Conservation (phyloP, 2,113 vertebrate genomes). For the human (Homo sapiens) region DNA sequence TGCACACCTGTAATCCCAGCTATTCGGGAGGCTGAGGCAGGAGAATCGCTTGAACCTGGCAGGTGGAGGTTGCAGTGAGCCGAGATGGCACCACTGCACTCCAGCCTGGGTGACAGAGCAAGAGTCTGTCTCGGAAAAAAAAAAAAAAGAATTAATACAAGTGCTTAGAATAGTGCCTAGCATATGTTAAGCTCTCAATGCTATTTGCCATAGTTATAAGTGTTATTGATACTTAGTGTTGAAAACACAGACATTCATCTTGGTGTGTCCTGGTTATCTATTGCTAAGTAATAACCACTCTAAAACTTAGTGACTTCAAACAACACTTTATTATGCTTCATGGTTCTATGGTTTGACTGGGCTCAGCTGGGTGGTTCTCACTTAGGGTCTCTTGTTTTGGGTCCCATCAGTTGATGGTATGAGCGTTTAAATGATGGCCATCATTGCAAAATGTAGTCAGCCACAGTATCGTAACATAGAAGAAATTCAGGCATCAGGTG, state of each 20-base stretch:
- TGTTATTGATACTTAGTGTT: neutral
- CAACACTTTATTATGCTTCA: neutral
- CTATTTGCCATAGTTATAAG: neutral
- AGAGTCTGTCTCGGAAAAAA: too few relatives aligned
- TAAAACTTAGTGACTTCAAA: neutral
- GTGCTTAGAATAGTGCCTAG: neutral
- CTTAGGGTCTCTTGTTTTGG: neutral
- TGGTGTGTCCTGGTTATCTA: neutral
- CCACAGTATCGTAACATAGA: neutral
- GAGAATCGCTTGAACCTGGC: too few relatives aligned
- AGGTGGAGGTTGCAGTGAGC: too few relatives aligned
- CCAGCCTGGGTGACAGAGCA: too few relatives aligned
- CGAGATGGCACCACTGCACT: too few relatives aligned
- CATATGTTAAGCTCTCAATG: neutral
- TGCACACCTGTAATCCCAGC: too few relatives aligned
- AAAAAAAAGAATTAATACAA: neutral
- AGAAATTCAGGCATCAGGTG: neutral
- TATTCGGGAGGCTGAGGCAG: too few relatives aligned
- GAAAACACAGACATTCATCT: neutral
- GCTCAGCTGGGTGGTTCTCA: neutral
- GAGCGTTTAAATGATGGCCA: neutral
- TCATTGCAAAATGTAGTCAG: neutral
- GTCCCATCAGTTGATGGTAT: neutral
- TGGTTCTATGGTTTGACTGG: neutral
- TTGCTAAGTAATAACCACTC: neutral